Conservation (phyloP, 2,113 vertebrate species). For the Urocitellus parryii region DNA sequence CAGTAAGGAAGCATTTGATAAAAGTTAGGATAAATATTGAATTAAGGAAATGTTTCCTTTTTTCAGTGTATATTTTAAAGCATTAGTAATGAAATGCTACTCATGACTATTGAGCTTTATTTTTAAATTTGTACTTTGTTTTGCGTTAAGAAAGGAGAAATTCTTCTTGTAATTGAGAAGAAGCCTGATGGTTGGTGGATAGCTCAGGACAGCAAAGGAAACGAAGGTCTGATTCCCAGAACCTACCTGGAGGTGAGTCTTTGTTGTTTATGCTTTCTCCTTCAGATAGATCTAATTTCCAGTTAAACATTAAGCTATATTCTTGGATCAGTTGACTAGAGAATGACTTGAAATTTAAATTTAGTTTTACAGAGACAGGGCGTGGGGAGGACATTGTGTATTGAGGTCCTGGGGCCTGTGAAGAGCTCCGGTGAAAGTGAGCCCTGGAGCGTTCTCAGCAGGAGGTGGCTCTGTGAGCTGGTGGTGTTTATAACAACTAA, state of each 20-base stretch:
- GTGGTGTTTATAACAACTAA: not conserved
- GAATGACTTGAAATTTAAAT: not conserved
- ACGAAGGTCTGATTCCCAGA: slow-evolving; percentile 93
- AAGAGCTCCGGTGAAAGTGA: not conserved
- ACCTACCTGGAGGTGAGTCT: slow-evolving; percentile 93
- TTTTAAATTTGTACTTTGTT: slow-evolving; percentile 57
- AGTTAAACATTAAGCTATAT: not conserved
- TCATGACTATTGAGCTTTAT: slow-evolving; percentile 41
- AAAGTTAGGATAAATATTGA: not conserved
- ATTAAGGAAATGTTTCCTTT: not conserved
- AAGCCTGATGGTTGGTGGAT: slow-evolving; percentile 96
- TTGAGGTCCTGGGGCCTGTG: not conserved
- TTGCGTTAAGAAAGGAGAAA: slow-evolving; percentile 91
- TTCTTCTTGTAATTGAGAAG: slow-evolving; percentile 90
- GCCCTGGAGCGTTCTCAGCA: fast-evolving
- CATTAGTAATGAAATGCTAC: not conserved
- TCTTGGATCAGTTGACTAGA: not conserved
- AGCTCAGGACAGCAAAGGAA: slow-evolving; percentile 90
- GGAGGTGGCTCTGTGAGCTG: not conserved
- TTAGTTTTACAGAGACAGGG: not conserved
- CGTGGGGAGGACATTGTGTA: not conserved
- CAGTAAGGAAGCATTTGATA: not conserved
- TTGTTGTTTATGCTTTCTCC: not conserved
- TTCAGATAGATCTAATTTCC: not conserved
- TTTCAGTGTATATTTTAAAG: slow-evolving; percentile 17